A percentile compares a stretch with the other conserved stretches of the same genome.
Evolutionary conservation across 53 echinoderm and acorn worm species (phyloP).

Genomic region (Stichopus horrens): DNA sequence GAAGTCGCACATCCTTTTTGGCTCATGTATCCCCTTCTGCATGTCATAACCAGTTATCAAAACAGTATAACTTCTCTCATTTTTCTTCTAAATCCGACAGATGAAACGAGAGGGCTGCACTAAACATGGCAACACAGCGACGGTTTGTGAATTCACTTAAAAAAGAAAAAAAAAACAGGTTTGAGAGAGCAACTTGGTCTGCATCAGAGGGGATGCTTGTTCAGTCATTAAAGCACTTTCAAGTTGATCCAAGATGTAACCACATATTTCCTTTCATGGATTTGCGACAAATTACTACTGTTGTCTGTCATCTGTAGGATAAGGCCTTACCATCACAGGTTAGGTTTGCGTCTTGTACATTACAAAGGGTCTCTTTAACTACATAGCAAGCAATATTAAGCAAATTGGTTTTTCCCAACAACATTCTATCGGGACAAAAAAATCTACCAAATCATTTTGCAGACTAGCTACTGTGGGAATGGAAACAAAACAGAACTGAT

Average conservation of each 20-base stretch:
- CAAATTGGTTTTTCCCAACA: too few relatives aligned
- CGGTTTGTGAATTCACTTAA: neutral
- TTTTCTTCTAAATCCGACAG: neutral
- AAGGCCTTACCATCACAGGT: too few relatives aligned
- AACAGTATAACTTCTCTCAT: neutral
- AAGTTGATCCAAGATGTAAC: neutral
- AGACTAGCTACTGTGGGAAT: too few relatives aligned
- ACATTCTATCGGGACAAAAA: too few relatives aligned
- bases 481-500: too few relatives aligned
- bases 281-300: too few relatives aligned
- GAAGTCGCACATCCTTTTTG: neutral
- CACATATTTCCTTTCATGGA: neutral
- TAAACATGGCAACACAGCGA: neutral
- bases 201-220: neutral
- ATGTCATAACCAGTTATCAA: constrained; percentile 7
- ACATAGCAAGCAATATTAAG: too few relatives aligned
- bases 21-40: neutral
- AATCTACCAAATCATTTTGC: too few relatives aligned
- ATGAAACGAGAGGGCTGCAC: neutral
- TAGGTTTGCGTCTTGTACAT: too few relatives aligned
- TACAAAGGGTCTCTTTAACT: too few relatives aligned
- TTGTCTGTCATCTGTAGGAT: too few relatives aligned
- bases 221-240: neutral
- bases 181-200: neutral
- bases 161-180: neutral